These are phyloP conservation scores for Gallinago undulata DNA, from an alignment of 2,113 vertebrate genomes.

Conservation along the genomic window DNA sequence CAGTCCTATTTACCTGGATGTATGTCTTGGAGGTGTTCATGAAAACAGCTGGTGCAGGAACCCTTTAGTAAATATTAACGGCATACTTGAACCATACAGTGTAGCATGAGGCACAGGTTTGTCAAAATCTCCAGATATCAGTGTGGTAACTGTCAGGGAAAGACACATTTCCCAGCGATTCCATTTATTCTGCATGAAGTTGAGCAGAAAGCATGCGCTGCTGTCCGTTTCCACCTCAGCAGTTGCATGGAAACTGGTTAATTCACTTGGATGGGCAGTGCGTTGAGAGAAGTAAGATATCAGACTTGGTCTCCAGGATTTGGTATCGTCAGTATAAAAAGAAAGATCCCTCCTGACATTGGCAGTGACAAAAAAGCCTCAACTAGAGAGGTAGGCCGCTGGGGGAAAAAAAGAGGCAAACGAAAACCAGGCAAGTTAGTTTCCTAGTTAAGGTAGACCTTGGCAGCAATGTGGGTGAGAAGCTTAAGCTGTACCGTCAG, in stretches of 20 bases:
- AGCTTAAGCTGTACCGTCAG: not conserved
- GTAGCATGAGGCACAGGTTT: not conserved
- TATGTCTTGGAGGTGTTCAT: not conserved
- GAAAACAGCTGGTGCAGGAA: not conserved
- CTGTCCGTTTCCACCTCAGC: not conserved
- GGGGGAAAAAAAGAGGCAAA: not conserved
- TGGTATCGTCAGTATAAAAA: not conserved
- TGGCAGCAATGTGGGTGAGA: not conserved
- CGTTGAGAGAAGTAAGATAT: not conserved
- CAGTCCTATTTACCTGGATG: rapidly evolving
- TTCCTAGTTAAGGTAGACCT: not conserved
- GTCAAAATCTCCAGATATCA: not conserved
- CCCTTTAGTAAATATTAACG: not conserved
- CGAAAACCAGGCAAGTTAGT: not conserved
- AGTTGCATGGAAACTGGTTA: not conserved
- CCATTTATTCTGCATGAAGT: not conserved
- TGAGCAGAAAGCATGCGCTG: rapidly evolving
- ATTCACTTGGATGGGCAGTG: not conserved
- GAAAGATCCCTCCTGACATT: not conserved
- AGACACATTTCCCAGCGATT: not conserved
- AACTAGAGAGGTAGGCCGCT: not conserved
- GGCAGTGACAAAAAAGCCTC: not conserved
- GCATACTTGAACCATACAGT: not conserved
- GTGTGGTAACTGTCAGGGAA: not conserved
- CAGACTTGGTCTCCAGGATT: not conserved